Evolutionary conservation across 2,888 invertebrate species (phyloP).

Genomic region (Caenorhabditis sp.): DNA sequence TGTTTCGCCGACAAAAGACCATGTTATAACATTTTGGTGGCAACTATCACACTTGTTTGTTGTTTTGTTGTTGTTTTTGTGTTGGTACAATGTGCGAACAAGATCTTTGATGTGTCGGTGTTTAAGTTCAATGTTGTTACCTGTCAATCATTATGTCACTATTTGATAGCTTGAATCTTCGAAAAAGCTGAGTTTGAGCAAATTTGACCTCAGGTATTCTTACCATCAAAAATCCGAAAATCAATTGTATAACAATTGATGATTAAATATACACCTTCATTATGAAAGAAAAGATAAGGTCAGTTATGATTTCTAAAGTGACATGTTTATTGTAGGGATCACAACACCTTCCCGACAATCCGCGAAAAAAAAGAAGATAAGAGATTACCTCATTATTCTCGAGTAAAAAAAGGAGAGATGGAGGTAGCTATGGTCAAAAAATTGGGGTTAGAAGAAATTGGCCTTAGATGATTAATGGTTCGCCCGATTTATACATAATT

Average conservation of each 20-base stretch:
- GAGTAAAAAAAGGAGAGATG: too few species aligned
- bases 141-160: too few species aligned
- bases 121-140: background rate
- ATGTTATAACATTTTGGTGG: background rate
- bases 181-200: background rate
- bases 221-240: too few species aligned
- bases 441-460: background rate
- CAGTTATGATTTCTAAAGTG: background rate
- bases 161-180: background rate
- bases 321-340: slow-evolving; percentile 4
- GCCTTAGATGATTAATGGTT: background rate
- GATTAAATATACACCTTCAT: background rate
- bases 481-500: background rate
- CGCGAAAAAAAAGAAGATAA: background rate
- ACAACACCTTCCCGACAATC: background rate
- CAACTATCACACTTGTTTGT: slow-evolving; percentile 1
- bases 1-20: background rate
- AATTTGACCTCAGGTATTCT: too few species aligned
- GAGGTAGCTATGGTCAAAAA: background rate
- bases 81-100: slow-evolving; percentile 1
- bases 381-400: background rate
- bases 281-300: background rate
- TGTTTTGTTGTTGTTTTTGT: background rate
- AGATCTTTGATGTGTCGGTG: background rate
- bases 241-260: too few species aligned